These are phyloP conservation scores for Troglohyphantes excavatus DNA, from an alignment of 2,888 invertebrate species.

Conservation along the genomic window DNA sequence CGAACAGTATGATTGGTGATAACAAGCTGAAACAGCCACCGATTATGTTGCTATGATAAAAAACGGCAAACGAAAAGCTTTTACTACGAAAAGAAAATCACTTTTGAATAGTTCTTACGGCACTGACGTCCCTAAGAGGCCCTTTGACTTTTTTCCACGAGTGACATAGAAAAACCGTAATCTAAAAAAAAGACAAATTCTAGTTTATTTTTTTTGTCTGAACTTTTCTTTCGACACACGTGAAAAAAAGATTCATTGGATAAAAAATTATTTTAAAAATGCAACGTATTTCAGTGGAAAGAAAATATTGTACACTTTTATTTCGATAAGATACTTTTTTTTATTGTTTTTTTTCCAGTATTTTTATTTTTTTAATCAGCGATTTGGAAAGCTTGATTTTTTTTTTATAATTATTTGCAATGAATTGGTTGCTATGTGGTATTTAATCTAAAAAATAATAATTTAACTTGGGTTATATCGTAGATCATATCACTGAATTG, in stretches of 20 bases:
- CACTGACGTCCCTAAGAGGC: not conserved
- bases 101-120: conserved; percentile 32
- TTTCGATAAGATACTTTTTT: not conserved
- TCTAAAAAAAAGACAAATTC: not conserved
- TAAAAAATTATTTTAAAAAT: not conserved
- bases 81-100: conserved; percentile 1
- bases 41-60: not conserved
- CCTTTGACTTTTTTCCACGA: not conserved
- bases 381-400: too few relatives aligned
- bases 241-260: not conserved
- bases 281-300: not conserved
- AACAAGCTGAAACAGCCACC: not conserved
- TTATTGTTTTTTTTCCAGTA: too few relatives aligned
- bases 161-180: not conserved
- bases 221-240: not conserved
- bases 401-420: too few relatives aligned
- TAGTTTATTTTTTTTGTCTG: not conserved
- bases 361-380: too few relatives aligned
- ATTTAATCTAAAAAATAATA: too few relatives aligned
- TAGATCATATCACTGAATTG: too few relatives aligned
- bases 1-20: not conserved
- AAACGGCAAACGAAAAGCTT: not conserved
- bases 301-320: not conserved
- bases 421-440: too few relatives aligned
- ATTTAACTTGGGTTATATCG: too few relatives aligned